Base-by-base conservation (phyloP, 30 jellyfish, hydroid and myxozoan genomes). In the Cassiopea xamachana region DNA sequence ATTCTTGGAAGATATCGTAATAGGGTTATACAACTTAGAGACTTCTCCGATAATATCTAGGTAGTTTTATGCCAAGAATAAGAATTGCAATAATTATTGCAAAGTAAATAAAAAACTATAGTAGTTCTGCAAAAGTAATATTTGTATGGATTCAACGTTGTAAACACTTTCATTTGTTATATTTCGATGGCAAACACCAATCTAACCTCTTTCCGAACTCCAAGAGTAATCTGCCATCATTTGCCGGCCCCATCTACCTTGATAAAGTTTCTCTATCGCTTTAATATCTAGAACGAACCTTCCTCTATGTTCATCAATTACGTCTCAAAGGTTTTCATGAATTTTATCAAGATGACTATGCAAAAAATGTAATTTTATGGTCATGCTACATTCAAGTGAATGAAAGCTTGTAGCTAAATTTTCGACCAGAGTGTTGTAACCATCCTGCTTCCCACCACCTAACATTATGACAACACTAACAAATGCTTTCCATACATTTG, bases 231-330 rank as follows among this genome's bases (percentile, higher is more conserved):
- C 81, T 27, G 81, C 90, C 47, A 62, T 13, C 90, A 81, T 81
- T 7, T 9, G 43, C n/a, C 1, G 50, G 59, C 59, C 90, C 88
- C 82, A 81, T 15, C 90, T 46, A 48, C 90, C 90, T 55, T 64
- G 90, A 70, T 81, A 62, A 61, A 89, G 47, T 15, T 17, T 17
- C 88, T 81, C 82, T 88, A 81, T 81, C 49, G 14, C 88, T 51
- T 44, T 81, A 6, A 80, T 80, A n/a, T 81, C 90, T 55, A 51
- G 83, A 70, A 72, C 92, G 81, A 68, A 84, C 27, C 89, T 71
- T 48, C 69, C 92, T 45, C 88, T 92, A 44, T 84, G 92, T 55
- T 84, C 92, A 51, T 84, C 92, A 44, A 92, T 84, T 62, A 84
- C 90, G 15, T 70, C 75, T 8, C 92, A 83, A 10, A 84, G 90